These are phyloP conservation scores for Keiferia lycopersicella DNA, from an alignment of 2,888 invertebrate species.

Conservation along the genomic window DNA sequence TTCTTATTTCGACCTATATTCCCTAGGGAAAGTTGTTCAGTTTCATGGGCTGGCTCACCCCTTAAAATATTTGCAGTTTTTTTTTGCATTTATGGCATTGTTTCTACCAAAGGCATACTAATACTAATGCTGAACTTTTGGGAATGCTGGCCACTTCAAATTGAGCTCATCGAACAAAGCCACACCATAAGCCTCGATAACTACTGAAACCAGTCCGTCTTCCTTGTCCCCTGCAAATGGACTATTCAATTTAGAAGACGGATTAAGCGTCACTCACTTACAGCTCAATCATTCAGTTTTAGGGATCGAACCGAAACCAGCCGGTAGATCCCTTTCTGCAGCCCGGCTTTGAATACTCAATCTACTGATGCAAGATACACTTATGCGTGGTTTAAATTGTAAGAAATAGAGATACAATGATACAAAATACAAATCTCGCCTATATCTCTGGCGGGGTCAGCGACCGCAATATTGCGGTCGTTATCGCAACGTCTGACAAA, in stretches of 20 bases:
- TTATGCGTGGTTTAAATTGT: neutral
- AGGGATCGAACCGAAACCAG: neutral
- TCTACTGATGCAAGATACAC: constrained; percentile 35
- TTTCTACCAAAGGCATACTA: no score
- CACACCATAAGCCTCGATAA: neutral
- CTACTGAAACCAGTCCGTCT: neutral
- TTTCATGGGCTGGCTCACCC: no score
- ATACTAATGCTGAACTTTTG: no score
- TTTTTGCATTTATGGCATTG: no score
- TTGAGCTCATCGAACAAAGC: neutral
- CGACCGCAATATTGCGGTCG: no score
- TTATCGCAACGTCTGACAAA: no score
- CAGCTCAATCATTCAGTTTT: constrained; percentile 17
- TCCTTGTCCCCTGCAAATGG: neutral
- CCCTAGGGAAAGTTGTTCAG: no score
- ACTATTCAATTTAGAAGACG: constrained; percentile 12
- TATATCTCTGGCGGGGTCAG: no score
- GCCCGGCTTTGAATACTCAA: constrained; percentile 41
- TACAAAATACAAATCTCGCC: no score
- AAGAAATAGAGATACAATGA: neutral
- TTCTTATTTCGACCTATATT: no score
- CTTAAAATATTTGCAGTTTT: no score
- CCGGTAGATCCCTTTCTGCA: constrained; percentile 13
- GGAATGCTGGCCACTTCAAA: no score
- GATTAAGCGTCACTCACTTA: constrained; percentile 12